These are phyloP conservation scores for Aphidius ervi DNA, from an alignment of 1,140 invertebrate genomes.

Conservation along the genomic window DNA sequence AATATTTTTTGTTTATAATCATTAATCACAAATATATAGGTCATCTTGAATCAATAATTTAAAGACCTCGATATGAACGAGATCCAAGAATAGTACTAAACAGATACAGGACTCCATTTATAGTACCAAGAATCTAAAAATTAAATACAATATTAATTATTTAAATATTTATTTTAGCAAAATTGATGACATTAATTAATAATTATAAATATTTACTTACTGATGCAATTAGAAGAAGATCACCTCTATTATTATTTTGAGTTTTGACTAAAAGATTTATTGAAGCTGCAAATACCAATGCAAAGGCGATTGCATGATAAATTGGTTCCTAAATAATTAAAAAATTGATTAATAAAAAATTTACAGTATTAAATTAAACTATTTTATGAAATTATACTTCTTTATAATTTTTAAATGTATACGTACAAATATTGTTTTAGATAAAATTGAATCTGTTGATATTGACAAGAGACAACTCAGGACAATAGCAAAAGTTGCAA, in stretches of 20 bases:
- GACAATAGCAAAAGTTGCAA: slow-evolving; percentile 70
- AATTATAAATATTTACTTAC: slow-evolving; percentile 49
- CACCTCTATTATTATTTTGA: slow-evolving; percentile 51
- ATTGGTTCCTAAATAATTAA: slow-evolving; percentile 65
- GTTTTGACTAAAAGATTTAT: slow-evolving; percentile 62
- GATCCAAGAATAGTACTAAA: slow-evolving; percentile 71
- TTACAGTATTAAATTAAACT: not conserved
- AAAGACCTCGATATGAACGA: slow-evolving; percentile 65
- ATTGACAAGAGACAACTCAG: slow-evolving; percentile 70
- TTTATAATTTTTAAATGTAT: not conserved
- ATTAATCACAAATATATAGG: no score
- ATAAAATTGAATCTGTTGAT: slow-evolving; percentile 72
- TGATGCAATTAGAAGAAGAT: slow-evolving; percentile 62
- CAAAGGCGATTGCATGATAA: slow-evolving; percentile 69
- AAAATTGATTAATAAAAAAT: slow-evolving; percentile 1
- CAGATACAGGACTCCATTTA: slow-evolving; percentile 67
- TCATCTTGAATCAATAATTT: slow-evolving; percentile 32
- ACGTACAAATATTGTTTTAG: slow-evolving; percentile 84
- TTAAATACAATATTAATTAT: slow-evolving; percentile 29
- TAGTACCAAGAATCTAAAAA: slow-evolving; percentile 67
- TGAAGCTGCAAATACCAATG: slow-evolving; percentile 65
- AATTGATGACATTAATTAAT: no score
- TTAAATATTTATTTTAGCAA: not conserved
- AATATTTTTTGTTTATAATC: no score
- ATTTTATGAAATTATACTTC: not conserved